A percentile compares a stretch with the other conserved stretches of the same genome.
phyloP scores from a whole-genome alignment of 2,888 invertebrate species.

The Chymomyza procnemis region DNA sequence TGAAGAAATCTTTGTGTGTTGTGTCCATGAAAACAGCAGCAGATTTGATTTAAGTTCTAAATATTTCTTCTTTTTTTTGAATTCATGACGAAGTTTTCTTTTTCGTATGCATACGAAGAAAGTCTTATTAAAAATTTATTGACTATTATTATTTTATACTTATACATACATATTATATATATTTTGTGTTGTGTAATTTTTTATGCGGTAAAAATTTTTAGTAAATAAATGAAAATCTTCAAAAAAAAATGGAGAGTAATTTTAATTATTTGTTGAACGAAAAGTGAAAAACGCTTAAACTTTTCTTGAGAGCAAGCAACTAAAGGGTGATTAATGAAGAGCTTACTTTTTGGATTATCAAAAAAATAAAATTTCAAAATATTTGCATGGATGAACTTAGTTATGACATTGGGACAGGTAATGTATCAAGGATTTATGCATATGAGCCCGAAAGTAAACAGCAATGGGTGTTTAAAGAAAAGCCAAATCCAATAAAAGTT shows the following conservation, averaged over 20 bases:
- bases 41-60: constrained; percentile 25
- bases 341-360: too few relatives aligned
- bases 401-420: too few relatives aligned
- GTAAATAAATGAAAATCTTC: constrained; percentile 59
- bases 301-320: too few relatives aligned
- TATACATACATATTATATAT: constrained; percentile 48
- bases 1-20: constrained; percentile 16
- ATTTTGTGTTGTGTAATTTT: constrained; percentile 72
- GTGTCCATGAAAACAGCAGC: constrained; percentile 30
- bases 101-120: constrained; percentile 68
- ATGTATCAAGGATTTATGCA: too few relatives aligned
- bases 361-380: too few relatives aligned
- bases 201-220: constrained; percentile 65
- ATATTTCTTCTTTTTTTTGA: constrained; percentile 22
- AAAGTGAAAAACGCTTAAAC: too few relatives aligned
- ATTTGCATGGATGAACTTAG: too few relatives aligned
- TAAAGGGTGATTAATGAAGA: too few relatives aligned
- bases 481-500: too few relatives aligned
- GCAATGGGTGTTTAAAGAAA: too few relatives aligned
- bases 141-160: constrained; percentile 47
- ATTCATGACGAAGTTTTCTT: constrained; percentile 27
- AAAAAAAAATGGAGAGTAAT: constrained; percentile 12
- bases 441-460: too few relatives aligned
- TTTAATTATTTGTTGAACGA: background rate
- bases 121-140: constrained; percentile 58